These are phyloP conservation scores for Orcinus orca DNA, from an alignment of 2,113 vertebrate species.

Conservation along the genomic window DNA sequence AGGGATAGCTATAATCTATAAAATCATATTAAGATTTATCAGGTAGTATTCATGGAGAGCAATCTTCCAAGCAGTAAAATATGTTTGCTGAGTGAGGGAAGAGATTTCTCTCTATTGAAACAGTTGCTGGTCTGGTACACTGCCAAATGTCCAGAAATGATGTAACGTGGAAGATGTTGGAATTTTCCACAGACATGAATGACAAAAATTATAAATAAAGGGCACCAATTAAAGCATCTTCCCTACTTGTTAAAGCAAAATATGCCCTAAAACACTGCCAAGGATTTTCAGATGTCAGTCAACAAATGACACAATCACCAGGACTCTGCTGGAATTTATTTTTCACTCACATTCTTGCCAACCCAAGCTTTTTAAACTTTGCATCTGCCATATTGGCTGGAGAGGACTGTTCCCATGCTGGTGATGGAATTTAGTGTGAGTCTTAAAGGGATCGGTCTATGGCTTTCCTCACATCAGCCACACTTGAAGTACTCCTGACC, in stretches of 20 bases:
- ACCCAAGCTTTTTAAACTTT: not conserved
- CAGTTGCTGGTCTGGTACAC: not conserved
- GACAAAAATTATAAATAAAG: slow-evolving; percentile 42
- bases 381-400: not conserved
- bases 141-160: not conserved
- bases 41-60: not conserved
- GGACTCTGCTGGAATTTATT: not conserved
- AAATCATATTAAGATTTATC: not conserved
- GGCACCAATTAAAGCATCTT: slow-evolving; percentile 35
- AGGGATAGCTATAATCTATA: not conserved
- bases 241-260: slow-evolving; percentile 28
- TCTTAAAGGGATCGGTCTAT: not conserved
- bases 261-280: slow-evolving; percentile 12
- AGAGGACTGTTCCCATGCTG: not conserved
- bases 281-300: slow-evolving; percentile 24
- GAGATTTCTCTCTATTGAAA: not conserved
- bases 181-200: slow-evolving; percentile 15
- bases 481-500: not conserved
- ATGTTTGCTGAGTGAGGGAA: not conserved
- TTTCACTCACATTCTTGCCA: slow-evolving; percentile 11
- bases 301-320: slow-evolving; percentile 11
- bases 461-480: not conserved
- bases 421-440: not conserved
- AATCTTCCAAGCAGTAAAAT: not conserved
- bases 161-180: not conserved